A percentile compares a stretch with the other conserved stretches of the same genome.
Evolutionary conservation across 2,888 invertebrate genomes (phyloP).

Genomic region (Nemoura dubitans): DNA sequence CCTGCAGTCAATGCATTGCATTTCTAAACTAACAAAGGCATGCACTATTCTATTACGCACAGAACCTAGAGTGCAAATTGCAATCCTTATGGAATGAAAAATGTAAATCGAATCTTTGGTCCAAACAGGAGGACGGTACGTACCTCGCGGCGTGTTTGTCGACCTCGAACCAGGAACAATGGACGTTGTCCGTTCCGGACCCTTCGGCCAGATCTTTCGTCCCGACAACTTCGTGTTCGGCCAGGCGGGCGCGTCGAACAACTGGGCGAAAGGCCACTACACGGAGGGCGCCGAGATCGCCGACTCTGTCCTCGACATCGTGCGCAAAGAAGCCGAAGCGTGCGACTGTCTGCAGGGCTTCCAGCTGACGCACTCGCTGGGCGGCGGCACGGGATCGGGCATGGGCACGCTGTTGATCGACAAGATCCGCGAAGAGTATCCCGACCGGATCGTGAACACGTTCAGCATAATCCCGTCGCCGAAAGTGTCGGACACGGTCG

Average conservation of each 20-base stretch:
- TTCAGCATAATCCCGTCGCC: conserved; percentile 87
- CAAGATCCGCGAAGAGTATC: conserved; percentile 89
- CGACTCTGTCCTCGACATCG: conserved; percentile 66
- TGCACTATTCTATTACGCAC: too few species aligned
- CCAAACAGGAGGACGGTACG: conserved; percentile 75
- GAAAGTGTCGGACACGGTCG: conserved; percentile 82
- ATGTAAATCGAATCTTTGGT: not conserved
- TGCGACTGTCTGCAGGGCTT: conserved; percentile 73
- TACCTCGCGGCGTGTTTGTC: conserved; percentile 78
- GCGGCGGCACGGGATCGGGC: conserved; percentile 89
- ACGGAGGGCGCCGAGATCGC: conserved; percentile 81
- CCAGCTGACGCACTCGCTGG: conserved; percentile 82
- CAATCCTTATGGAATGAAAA: not conserved
- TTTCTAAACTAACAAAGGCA: too few species aligned
- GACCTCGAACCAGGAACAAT: conserved; percentile 86
- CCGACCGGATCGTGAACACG: conserved; percentile 87
- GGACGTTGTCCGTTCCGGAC: conserved; percentile 89
- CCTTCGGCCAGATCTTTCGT: conserved; percentile 85
- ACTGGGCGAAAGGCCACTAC: conserved; percentile 83
- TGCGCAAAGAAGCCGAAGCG: conserved; percentile 66
- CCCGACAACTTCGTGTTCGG: conserved; percentile 91
- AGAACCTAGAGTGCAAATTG: too few species aligned
- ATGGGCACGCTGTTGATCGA: conserved; percentile 88
- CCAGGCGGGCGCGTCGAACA: conserved; percentile 77
- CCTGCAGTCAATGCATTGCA: too few species aligned